Percentiles rank a stretch among this genome's conserved stretches.
Conservation (phyloP, 2,113 vertebrate genomes). For the Telmatochromis bifrenatus region DNA sequence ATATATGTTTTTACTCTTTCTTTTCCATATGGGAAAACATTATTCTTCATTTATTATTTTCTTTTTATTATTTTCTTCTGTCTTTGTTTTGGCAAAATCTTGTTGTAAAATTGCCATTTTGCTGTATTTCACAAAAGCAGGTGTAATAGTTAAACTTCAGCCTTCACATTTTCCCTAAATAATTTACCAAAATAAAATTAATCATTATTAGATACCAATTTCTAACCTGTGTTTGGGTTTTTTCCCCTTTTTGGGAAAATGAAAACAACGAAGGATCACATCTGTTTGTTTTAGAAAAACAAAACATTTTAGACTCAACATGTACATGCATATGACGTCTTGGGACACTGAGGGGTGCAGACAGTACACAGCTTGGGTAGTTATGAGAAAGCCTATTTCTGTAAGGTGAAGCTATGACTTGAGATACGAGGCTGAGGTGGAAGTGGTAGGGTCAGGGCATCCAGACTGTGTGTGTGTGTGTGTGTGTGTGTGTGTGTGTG, state of each 20-base stretch:
- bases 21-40: neutral
- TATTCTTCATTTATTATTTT: neutral
- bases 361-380: neutral
- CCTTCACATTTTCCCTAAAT: neutral
- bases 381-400: slow-evolving; percentile 66
- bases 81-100: neutral
- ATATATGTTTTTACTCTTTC: too few species aligned
- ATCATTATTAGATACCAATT: neutral
- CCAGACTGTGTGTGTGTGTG: slow-evolving; percentile 17
- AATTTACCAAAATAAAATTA: neutral
- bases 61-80: neutral
- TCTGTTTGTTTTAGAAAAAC: neutral
- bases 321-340: neutral
- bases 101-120: neutral
- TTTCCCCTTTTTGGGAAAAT: rapidly evolving
- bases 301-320: slow-evolving; percentile 17
- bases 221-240: neutral
- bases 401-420: slow-evolving; percentile 54
- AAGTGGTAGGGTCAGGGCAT: slow-evolving; percentile 32
- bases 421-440: slow-evolving; percentile 54
- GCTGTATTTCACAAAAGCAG: neutral
- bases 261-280: neutral
- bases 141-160: neutral
- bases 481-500: slow-evolving; percentile 13
- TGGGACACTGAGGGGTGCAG: neutral